Evolutionary conservation across 2,888 invertebrate genomes (phyloP).

Genomic region (Oscheius sp.): DNA sequence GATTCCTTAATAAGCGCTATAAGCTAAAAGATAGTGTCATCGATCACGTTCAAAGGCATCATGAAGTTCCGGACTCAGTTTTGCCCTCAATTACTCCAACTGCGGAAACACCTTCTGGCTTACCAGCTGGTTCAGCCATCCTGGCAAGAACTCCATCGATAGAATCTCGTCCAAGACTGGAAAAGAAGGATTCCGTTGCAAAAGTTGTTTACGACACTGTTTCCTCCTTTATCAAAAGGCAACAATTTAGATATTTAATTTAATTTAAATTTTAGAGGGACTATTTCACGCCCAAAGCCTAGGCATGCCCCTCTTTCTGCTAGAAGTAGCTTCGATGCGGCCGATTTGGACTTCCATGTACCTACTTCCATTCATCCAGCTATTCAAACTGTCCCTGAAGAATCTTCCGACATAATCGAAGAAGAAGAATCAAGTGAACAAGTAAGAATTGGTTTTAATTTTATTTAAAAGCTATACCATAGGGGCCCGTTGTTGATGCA

Average conservation of each 20-base stretch:
- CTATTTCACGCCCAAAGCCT: constrained; percentile 4
- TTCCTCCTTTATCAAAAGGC: constrained; percentile 17
- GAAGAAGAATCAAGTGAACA: background rate
- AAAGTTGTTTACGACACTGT: constrained; percentile 12
- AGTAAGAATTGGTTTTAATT: background rate
- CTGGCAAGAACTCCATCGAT: background rate
- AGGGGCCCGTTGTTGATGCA: background rate
- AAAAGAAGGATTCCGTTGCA: constrained; percentile 24
- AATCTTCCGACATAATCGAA: background rate
- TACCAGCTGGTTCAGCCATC: background rate
- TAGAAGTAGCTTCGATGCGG: constrained; percentile 10
- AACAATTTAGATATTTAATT: background rate
- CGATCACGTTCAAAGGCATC: background rate
- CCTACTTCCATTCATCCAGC: background rate
- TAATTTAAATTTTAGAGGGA: background rate
- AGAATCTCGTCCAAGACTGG: constrained; percentile 10
- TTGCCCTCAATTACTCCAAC: background rate
- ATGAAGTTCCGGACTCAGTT: background rate
- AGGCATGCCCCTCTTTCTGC: background rate
- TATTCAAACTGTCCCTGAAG: background rate
- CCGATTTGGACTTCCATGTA: background rate
- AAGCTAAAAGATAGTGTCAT: constrained; percentile 6
- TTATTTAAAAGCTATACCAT: background rate
- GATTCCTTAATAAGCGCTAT: constrained; percentile 9
- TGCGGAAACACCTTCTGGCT: constrained; percentile 12